Base-by-base conservation (phyloP, 2,113 vertebrate genomes). In the Coracopsis vasa region DNA sequence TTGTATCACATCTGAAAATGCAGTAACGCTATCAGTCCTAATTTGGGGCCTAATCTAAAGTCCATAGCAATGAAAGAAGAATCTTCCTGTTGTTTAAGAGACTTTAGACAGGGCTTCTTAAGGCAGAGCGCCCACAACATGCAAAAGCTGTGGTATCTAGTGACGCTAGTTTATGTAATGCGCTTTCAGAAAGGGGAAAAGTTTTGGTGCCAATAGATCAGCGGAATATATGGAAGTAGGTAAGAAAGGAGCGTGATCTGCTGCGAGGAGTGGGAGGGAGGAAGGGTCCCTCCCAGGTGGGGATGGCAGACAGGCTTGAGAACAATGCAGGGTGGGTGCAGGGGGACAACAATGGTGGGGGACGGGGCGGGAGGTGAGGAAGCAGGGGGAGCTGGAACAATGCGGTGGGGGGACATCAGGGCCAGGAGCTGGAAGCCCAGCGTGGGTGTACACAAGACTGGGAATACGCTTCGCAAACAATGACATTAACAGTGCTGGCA, bases 381-480 rank as follows among this genome's bases (percentile, higher is more conserved):
- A 97, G 73, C 65, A 60, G 80, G 95, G 95, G 94, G 93, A 94
- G 72, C 95, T 96, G 97, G 96, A 98, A 98, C 95, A 97, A 96
- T 97, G 89, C 28, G 29, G 78, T 3, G 24, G 82, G 88, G 86
- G 29, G 91, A 94, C 96, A 94, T 81, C 28, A 23, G 10, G 7
- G 92, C 86, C n/a, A 21, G 64, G 97, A 93, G 94, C 47, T 78
- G 88, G 91, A 80, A 91, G 86, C 24, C 74, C 61, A 91, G 93
- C 77, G 97, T 95, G 96, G 96, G 97, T 94, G 96, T 96, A 28
- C 2, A 5, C 15, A 39, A 88, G 91, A 96, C 72, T 94, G 90
- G 95, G 86, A 92, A 97, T 96, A 78, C 2, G 3, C 89, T 97
- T 97, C 54, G 17, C 91, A 91, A 95, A 91, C 73, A 90, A 86